Percentiles rank a stretch among this genome's conserved stretches.
phyloP scores from a whole-genome alignment of 2,113 vertebrate genomes.

The Cynopterus brachyotis region DNA sequence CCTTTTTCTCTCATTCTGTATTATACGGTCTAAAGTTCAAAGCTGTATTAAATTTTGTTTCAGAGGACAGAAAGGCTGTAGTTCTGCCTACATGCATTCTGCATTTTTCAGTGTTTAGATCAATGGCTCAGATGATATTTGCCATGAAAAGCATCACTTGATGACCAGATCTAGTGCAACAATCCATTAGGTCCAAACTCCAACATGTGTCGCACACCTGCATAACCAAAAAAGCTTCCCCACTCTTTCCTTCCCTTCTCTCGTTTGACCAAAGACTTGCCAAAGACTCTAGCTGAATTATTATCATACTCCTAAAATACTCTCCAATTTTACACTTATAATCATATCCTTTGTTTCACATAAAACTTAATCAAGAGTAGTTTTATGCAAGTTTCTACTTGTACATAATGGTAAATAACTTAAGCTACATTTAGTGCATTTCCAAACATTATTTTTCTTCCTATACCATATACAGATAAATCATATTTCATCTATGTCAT shows the following conservation, averaged over 20 bases:
- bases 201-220: neutral
- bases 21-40: neutral
- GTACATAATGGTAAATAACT: conserved; percentile 61
- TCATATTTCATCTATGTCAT: conserved; percentile 8
- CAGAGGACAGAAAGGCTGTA: neutral
- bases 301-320: conserved; percentile 28
- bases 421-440: conserved; percentile 41
- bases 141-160: conserved; percentile 1
- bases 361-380: conserved; percentile 69
- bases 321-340: conserved; percentile 23
- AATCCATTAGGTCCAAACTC: neutral
- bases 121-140: neutral
- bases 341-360: conserved; percentile 68
- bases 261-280: conserved; percentile 32
- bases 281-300: neutral
- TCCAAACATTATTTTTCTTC: conserved; percentile 55
- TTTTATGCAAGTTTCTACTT: conserved; percentile 68
- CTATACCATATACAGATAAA: conserved; percentile 39
- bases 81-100: neutral
- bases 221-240: conserved; percentile 22
- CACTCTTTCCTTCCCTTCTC: neutral
- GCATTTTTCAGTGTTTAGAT: neutral
- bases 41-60: neutral
- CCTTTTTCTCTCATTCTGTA: neutral
- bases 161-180: neutral